Conservation (phyloP, 2,797 vertebrate species). For the Xyrichtys novacula region DNA sequence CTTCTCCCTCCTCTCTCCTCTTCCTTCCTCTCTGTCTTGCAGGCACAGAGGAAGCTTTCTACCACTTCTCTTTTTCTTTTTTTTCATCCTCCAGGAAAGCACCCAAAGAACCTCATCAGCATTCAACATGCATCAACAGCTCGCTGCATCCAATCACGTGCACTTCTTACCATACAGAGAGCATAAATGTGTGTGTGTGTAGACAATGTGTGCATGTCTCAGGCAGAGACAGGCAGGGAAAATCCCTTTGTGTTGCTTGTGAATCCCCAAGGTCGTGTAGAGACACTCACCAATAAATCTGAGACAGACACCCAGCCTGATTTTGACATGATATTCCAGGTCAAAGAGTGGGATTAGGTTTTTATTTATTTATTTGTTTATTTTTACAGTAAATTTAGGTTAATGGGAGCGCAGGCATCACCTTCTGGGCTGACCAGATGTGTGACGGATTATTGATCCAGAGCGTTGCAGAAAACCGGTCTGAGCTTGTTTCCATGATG, state of each 20-base stretch:
- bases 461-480: conserved; percentile 36
- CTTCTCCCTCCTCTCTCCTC: neutral
- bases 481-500: conserved; percentile 9
- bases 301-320: conserved; percentile 17
- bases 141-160: conserved; percentile 76
- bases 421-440: conserved; percentile 54
- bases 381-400: conserved; percentile 42
- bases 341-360: conserved; percentile 38
- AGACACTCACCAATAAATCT: conserved; percentile 27
- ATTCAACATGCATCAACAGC: conserved; percentile 74
- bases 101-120: conserved; percentile 74
- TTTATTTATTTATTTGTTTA: no score
- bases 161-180: conserved; percentile 61
- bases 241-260: conserved; percentile 66
- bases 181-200: conserved; percentile 33
- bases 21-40: conserved; percentile 55
- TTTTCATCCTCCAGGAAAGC: conserved; percentile 41
- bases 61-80: conserved; percentile 33
- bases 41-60: conserved; percentile 75
- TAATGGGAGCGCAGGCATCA: conserved; percentile 41
- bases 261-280: conserved; percentile 64
- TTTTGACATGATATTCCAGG: conserved; percentile 23
- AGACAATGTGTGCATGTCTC: conserved; percentile 25
- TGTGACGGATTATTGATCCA: conserved; percentile 72
- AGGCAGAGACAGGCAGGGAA: conserved; percentile 61